Evolutionary conservation across 2,888 invertebrate genomes (phyloP), one percentile per base, ranked within the genome.

Genomic region (Eucera pruinosa): DNA sequence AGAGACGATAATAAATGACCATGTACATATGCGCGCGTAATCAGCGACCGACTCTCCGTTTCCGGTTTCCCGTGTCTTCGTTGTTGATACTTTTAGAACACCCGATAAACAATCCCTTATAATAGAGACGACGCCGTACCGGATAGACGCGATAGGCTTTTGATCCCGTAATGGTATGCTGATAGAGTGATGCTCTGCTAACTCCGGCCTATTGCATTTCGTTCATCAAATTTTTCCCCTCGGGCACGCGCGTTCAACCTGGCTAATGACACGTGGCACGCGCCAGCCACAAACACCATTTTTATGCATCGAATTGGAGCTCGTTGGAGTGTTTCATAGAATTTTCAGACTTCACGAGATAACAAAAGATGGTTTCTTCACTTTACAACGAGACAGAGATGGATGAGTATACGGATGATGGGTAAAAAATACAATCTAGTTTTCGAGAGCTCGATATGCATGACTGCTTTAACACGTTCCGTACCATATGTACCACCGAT

Each of bases 171-270:
- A 87, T 89, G 78, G 82, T 85, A 88, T 88, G 87, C 81, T 89
- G 89, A 89, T 88, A 70, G 79, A 80, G 87, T 85, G 83, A 89
- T 82, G 88, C 87, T 89, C 87, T 81, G 85, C 86, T 89, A 82
- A 86, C 86, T 84, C 80, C 80, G 62, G 27, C 64, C 76, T 79
- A 83, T 84, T 82, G 76, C 76, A 50, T 52, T 45, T 60, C 65
- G 74, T 67, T 67, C 73, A 69, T 84, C 79, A 68, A 76, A 78
- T 75, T 67, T 68, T 80, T 73, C 61, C 66, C 67, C 72, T 45
- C 57, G 27, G 25, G 30, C 66, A 68, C 61, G 68, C 70, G 71
- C 75, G 57, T 68, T 68, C 36, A 55, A 25, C 47, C 30, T 27
- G 54, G 13, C 58, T 75, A 75, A 64, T 65, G 74, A 72, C 74